Conservation (phyloP, 2,113 vertebrate species). For the Petrocephalus microphthalmus region DNA sequence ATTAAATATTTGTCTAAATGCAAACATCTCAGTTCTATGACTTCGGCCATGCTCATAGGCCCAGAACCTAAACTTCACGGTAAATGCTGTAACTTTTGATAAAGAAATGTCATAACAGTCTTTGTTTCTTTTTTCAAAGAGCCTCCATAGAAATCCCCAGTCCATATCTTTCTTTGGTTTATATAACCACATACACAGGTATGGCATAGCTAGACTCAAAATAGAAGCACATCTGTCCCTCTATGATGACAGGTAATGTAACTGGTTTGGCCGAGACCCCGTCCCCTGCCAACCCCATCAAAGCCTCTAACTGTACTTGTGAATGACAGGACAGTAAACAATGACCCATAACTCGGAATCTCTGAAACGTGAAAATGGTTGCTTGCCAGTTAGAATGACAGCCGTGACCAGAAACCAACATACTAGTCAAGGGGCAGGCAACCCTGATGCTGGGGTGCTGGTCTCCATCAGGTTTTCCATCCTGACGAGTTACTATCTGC, state of each 20-base stretch:
- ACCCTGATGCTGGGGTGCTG: not conserved
- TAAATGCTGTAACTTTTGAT: not conserved
- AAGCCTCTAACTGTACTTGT: not conserved
- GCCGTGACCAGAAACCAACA: not conserved
- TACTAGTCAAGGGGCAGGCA: not conserved
- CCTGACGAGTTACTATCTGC: not conserved
- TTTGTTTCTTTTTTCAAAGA: not conserved
- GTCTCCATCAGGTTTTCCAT: not conserved
- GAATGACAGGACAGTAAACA: slow-evolving; percentile 8
- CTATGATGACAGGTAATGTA: slow-evolving; percentile 2
- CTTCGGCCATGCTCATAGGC: not conserved
- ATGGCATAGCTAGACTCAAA: not conserved
- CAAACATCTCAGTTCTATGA: not conserved
- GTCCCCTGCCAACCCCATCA: not conserved
- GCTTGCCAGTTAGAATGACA: not conserved
- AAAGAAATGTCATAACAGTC: not conserved
- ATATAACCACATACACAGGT: not conserved
- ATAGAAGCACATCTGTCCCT: not conserved
- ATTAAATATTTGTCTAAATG: not conserved
- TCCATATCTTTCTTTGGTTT: not conserved
- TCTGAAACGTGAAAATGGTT: not conserved
- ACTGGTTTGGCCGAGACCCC: not conserved
- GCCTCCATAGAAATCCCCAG: not conserved
- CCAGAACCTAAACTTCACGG: no score
- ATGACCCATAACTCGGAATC: not conserved